Evolutionary conservation across 2,888 invertebrate species (phyloP), one percentile per base, ranked within the genome.

Genomic region (Protophormia terraenovae): DNA sequence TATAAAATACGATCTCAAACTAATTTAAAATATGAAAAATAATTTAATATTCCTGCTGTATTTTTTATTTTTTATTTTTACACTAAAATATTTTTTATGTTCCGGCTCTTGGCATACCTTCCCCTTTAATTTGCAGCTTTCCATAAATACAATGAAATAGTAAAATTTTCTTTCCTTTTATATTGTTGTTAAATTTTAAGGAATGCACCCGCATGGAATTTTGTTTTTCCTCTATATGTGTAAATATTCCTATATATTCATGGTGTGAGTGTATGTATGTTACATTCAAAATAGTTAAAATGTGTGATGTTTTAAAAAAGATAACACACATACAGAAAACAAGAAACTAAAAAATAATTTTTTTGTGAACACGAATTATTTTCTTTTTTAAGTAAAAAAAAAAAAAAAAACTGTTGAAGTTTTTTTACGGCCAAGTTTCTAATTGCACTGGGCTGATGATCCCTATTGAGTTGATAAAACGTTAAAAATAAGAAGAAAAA

Each of bases 401-500:
- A 47, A 58, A 71, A 76, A 69, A 6, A 38, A 24, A 5, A 69
- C 29, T 10, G 60, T 71, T n/a, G n/a, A n/a, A 16, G 6, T 16
- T 67, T 66, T 73, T 50, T 38, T 47, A 53, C 60, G 58, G 1
- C 67, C 24, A 76, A 84, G 58, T 71, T 84, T 81, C 81, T 81
- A 85, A 85, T 85, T 85, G 77, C 69, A 73, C 53, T 77, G 81
- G 60, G 53, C 81, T 78, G 77, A 81, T 78, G 77, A 85, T 81
- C 84, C 66, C 84, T 73, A 78, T 85, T 85, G 84, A 81, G 67
- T 72, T 73, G 58, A 77, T 81, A 67, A 81, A 71, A 71, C n/a
- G n/a, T n/a, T 10, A 16, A 14, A 1, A 2, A 14, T 29, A 29
- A 77, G 10, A 45, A 55, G 35, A 60, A 14, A 2, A 2, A 29